These are phyloP conservation scores for Tapirus indicus DNA, from an alignment of 2,797 vertebrate species.

Conservation along the genomic window DNA sequence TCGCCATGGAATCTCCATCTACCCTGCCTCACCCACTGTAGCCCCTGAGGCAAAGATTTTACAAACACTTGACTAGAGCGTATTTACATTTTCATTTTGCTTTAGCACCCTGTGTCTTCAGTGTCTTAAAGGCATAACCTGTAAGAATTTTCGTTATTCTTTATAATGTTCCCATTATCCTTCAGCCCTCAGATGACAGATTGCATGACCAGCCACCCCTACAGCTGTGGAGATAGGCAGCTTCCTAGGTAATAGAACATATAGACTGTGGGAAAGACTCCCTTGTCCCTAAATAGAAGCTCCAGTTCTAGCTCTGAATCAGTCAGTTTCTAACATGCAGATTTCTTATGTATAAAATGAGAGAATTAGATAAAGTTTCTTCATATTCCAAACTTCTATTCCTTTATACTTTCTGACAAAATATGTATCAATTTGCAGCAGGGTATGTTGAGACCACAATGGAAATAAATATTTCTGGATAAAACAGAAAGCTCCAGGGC, in stretches of 20 bases:
- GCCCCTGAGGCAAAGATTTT: background rate
- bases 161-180: background rate
- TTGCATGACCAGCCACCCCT: background rate
- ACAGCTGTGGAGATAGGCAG: background rate
- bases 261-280: background rate
- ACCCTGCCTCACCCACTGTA: too few relatives aligned
- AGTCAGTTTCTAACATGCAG: background rate
- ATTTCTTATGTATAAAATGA: background rate
- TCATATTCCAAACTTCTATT: background rate
- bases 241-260: background rate
- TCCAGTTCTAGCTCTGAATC: background rate
- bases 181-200: background rate
- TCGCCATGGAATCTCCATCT: too few relatives aligned
- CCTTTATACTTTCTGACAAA: background rate
- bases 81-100: background rate
- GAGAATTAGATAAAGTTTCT: background rate
- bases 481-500: background rate
- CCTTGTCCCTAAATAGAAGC: background rate
- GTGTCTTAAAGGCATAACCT: background rate
- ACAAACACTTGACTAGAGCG: background rate
- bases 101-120: background rate
- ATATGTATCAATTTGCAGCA: background rate
- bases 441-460: background rate
- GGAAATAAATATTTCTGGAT: too few relatives aligned
- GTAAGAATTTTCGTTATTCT: background rate